phyloP scores from a whole-genome alignment of 2,888 invertebrate species.

The Melanostoma scalare region DNA sequence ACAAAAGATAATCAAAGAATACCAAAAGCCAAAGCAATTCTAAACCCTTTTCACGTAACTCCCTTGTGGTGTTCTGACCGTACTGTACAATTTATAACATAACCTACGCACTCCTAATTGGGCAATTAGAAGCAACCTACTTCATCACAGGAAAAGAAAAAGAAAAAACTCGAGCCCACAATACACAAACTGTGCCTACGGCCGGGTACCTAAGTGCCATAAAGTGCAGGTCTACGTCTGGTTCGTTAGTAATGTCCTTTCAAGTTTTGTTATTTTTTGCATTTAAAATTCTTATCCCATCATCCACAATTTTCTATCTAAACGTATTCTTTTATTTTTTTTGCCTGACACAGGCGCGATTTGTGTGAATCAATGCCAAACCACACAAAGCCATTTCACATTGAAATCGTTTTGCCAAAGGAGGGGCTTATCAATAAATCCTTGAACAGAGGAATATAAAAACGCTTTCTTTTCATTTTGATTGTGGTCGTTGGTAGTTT shows the following conservation, averaged over 20 bases:
- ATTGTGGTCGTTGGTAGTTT: conserved; percentile 26
- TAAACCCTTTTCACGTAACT: too few relatives aligned
- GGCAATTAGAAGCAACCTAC: conserved; percentile 36
- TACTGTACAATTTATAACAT: neutral
- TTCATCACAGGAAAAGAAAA: conserved; percentile 1
- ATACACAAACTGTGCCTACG: conserved; percentile 15
- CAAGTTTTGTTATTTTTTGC: conserved; percentile 11
- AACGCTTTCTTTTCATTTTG: conserved; percentile 41
- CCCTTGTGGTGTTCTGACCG: too few relatives aligned
- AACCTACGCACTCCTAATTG: conserved; percentile 16
- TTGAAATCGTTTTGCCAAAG: conserved; percentile 24
- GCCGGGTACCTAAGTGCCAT: conserved; percentile 38
- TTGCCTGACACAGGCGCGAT: conserved; percentile 20
- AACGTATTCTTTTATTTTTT: neutral
- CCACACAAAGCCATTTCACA: conserved; percentile 37
- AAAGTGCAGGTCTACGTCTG: conserved; percentile 50
- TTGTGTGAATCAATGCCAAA: conserved; percentile 49
- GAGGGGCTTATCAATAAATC: conserved; percentile 61
- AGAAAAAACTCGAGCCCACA: conserved; percentile 6
- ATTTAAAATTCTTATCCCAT: neutral
- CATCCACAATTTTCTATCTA: neutral
- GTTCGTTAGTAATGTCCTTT: conserved; percentile 46
- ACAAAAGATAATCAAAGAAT: too few relatives aligned
- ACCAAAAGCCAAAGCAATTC: too few relatives aligned
- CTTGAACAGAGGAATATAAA: neutral